Percentiles rank a stretch among this genome's conserved stretches.
Conservation (phyloP, 1,140 invertebrate genomes). For the Euwallacea similis region DNA sequence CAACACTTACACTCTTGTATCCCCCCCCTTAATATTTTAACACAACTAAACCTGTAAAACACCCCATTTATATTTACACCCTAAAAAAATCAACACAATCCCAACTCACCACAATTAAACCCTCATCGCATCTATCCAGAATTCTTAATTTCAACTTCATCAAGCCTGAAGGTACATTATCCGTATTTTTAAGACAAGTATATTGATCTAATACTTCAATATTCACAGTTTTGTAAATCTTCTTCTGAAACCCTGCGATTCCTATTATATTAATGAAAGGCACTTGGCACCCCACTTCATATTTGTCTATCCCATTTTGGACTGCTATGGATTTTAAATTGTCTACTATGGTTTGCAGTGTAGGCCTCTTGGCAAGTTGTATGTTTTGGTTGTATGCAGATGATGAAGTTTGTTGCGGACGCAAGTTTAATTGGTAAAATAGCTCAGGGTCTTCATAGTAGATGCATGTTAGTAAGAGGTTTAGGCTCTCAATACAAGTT, state of each 20-base stretch:
- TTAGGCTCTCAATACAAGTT: slow-evolving; percentile 43
- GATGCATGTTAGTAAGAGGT: slow-evolving; percentile 48
- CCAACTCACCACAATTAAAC: slow-evolving; percentile 46
- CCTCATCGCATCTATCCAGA: slow-evolving; percentile 44
- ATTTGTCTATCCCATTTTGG: slow-evolving; percentile 32
- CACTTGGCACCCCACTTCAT: slow-evolving; percentile 46
- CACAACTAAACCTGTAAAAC: slow-evolving; percentile 6
- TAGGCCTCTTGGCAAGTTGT: slow-evolving; percentile 45
- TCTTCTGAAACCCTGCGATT: slow-evolving; percentile 48
- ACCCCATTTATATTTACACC: too few species aligned
- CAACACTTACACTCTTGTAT: not conserved
- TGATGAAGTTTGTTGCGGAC: slow-evolving; percentile 18
- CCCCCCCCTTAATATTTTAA: not conserved
- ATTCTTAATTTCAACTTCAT: slow-evolving; percentile 50
- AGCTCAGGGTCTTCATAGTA: slow-evolving; percentile 47
- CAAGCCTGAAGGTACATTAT: slow-evolving; percentile 43
- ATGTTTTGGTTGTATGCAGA: slow-evolving; percentile 30
- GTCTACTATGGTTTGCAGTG: slow-evolving; percentile 40
- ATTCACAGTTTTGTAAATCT: slow-evolving; percentile 47
- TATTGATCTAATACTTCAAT: slow-evolving; percentile 52
- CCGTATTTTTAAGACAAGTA: slow-evolving; percentile 46
- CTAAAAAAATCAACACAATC: not conserved
- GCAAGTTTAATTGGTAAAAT: slow-evolving; percentile 41
- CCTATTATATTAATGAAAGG: slow-evolving; percentile 51
- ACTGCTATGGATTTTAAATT: slow-evolving; percentile 39